Conservation (phyloP, 2,113 vertebrate genomes). For the Opisthocomus hoazin region DNA sequence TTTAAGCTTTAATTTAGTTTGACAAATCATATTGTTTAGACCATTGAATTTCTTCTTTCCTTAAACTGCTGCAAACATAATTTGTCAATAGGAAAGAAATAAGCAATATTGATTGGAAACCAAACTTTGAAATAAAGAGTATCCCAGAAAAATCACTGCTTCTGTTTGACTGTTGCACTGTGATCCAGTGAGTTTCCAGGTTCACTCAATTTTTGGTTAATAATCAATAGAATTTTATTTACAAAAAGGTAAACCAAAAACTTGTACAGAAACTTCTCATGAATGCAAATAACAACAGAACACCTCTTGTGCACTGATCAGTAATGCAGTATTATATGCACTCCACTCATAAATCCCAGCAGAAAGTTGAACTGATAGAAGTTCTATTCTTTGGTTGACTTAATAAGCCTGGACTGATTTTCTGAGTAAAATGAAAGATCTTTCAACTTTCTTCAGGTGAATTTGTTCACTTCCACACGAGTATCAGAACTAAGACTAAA, state of each 20-base stretch:
- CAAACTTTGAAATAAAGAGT: background rate
- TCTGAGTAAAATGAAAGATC: background rate
- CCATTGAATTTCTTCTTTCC: background rate
- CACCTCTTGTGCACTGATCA: constrained; percentile 18
- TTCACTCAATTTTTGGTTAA: constrained; percentile 21
- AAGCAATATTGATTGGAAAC: background rate
- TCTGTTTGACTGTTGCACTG: background rate
- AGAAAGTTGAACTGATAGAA: constrained; percentile 29
- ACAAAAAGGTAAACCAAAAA: constrained; percentile 27
- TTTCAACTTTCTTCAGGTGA: background rate
- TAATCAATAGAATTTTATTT: constrained; percentile 46
- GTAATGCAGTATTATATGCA: constrained; percentile 47
- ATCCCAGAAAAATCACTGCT: background rate
- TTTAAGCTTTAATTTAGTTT: background rate
- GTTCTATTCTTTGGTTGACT: constrained; percentile 13
- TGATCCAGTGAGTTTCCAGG: background rate
- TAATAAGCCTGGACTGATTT: background rate
- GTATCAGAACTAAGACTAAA: background rate
- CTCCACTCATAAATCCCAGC: constrained; percentile 31
- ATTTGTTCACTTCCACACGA: background rate
- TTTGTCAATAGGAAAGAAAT: background rate
- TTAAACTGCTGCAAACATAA: background rate
- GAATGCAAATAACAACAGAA: constrained; percentile 32
- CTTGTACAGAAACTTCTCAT: background rate
- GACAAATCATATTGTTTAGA: background rate